Conservation (phyloP, 1,140 invertebrate genomes). For the Psilanteris sp. region DNA sequence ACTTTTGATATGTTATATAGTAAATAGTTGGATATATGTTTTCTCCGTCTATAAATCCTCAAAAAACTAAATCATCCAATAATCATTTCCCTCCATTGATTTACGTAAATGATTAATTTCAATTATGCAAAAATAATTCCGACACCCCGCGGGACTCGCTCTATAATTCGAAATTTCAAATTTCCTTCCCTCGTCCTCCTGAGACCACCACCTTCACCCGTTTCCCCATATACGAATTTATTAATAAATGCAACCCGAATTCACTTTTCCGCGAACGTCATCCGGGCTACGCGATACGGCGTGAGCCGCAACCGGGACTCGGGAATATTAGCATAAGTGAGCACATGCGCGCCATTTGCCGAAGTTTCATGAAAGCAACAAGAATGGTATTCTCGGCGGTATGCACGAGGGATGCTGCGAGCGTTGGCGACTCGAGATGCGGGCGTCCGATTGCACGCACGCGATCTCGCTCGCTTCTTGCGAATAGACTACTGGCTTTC, state of each 20-base stretch:
- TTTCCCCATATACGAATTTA: constrained; percentile 37
- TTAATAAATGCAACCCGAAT: constrained; percentile 42
- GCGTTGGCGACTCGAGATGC: constrained; percentile 63
- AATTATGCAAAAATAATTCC: too few species aligned
- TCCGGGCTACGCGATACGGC: constrained; percentile 3
- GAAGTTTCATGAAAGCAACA: constrained; percentile 46
- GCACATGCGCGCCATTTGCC: constrained; percentile 46
- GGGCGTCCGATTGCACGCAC: constrained; percentile 71
- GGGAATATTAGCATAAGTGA: constrained; percentile 47
- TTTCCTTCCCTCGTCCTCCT: not conserved
- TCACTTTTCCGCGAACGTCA: constrained; percentile 24
- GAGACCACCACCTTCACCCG: too few species aligned
- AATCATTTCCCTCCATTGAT: too few species aligned
- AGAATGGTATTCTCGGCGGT: constrained; percentile 40
- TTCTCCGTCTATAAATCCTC: too few species aligned
- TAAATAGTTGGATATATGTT: too few species aligned
- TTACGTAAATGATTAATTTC: too few species aligned
- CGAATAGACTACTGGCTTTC: constrained; percentile 39
- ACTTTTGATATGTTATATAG: too few species aligned
- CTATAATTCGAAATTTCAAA: not conserved
- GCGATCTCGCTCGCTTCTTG: constrained; percentile 61
- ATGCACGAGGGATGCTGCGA: constrained; percentile 63
- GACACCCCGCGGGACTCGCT: too few species aligned
- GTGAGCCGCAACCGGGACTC: constrained; percentile 7
- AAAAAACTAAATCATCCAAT: too few species aligned